These are phyloP conservation scores for Slavum lentiscoides DNA, from an alignment of 2,888 invertebrate species.

Conservation along the genomic window DNA sequence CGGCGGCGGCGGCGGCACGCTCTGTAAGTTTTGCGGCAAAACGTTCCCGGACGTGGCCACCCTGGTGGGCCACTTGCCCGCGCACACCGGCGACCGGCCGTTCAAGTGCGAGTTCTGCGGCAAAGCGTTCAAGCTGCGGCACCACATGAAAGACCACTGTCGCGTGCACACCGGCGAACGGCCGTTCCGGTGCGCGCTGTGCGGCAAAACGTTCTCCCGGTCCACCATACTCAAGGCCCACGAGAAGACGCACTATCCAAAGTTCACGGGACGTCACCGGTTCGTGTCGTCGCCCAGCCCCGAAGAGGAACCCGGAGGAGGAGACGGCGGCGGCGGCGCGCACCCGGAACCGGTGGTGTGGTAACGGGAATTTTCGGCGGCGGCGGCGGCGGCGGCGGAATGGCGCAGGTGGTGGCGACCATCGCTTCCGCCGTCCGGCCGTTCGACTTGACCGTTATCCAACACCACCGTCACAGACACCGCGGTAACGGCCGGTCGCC, in stretches of 20 bases:
- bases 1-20: constrained; percentile 61
- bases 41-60: constrained; percentile 89
- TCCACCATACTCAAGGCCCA: constrained; percentile 90
- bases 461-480: constrained; percentile 36
- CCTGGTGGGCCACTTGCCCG: constrained; percentile 83
- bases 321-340: constrained; percentile 71
- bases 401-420: constrained; percentile 24
- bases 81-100: constrained; percentile 86
- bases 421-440: constrained; percentile 44
- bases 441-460: constrained; percentile 53
- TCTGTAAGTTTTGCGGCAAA: constrained; percentile 91
- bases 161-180: constrained; percentile 89
- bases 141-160: constrained; percentile 94
- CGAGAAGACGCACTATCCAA: constrained; percentile 90
- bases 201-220: constrained; percentile 88
- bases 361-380: not conserved
- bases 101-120: constrained; percentile 94
- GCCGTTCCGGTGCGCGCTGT: constrained; percentile 84
- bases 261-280: constrained; percentile 76
- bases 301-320: constrained; percentile 57
- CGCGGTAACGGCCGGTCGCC: constrained; percentile 20
- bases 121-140: constrained; percentile 87
- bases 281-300: constrained; percentile 77
- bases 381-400: not conserved
- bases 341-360: constrained; percentile 64